Base-by-base conservation (phyloP, 1,140 invertebrate species). In the Tetramorium simillimum region DNA sequence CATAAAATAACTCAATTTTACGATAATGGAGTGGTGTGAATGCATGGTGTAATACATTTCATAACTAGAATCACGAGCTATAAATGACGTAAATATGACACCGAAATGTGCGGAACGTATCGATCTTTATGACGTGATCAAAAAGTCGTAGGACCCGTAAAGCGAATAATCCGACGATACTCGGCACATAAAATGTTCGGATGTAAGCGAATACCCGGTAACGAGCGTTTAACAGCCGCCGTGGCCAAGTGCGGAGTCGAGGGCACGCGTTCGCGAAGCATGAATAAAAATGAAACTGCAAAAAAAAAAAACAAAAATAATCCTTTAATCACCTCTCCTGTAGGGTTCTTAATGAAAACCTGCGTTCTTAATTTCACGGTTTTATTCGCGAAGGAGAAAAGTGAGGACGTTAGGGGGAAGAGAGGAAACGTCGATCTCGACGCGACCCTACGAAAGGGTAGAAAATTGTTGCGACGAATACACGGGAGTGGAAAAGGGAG, bases 211-310 rank as follows among this genome's bases (percentile, higher is more conserved):
- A 85, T 67, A 46, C 7, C 58, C 65, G 60, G 75, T 88, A 88
- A 88, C 81, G 81, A 87, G 69, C 75, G 75, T 86, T 89, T 86
- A 89, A 63, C 60, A 7, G 40, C 12, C 2, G 18, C 60, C n/a
- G 7, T 51, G 85, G 60, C 40, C 24, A 24, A 63, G 53, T 49
- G 9, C 9, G 4, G 33, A 60, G 58, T 67, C 77, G 67, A 40
- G 53, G 46, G 43, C 24, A 40, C 40, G 33, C 49, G 40, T 49
- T 62, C 18, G 56, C 58, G 56, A 21, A 28, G 4, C 72, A 89
- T 87, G 87, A 90, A 90, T 90, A 90, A 84, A 67, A 86, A 90
- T 89, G 67, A 89, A 90, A 84, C 40, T 63, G 73, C 85, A 53
- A 78, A 43, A 9, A 28, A n/a, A 51, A 51, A 53, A 75, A 78